These are phyloP conservation scores for Drosophila sp. DNA, from an alignment of 1,140 invertebrate species.

Conservation along the genomic window DNA sequence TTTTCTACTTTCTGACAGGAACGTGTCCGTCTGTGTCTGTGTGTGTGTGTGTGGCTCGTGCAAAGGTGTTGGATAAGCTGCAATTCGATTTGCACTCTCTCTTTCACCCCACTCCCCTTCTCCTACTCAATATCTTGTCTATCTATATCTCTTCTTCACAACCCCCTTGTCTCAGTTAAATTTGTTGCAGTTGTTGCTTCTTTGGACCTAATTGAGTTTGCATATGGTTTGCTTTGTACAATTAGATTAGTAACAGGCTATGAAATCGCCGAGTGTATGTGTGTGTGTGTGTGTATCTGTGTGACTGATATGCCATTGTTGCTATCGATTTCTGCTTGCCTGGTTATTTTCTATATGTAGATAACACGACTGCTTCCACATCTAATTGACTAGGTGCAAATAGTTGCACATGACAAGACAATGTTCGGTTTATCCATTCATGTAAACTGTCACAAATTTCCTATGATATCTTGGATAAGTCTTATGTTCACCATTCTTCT, in stretches of 20 bases:
- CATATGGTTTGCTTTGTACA: constrained; percentile 60
- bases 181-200: constrained; percentile 23
- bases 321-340: constrained; percentile 7
- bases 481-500: too few relatives aligned
- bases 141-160: not conserved
- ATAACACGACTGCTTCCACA: not conserved
- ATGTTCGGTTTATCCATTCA: not conserved
- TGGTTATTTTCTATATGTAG: not conserved
- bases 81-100: constrained; percentile 16
- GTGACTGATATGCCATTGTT: constrained; percentile 8
- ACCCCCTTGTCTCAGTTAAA: not conserved
- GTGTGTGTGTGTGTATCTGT: not conserved
- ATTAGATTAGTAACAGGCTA: constrained; percentile 48
- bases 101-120: not conserved
- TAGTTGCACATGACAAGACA: not conserved
- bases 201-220: constrained; percentile 56
- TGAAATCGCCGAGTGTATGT: not conserved
- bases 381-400: not conserved
- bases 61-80: constrained; percentile 19
- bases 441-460: not conserved
- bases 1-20: not conserved
- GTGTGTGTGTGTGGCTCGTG: not conserved
- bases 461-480: too few relatives aligned
- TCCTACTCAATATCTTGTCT: not conserved
- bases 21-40: not conserved